A percentile compares a stretch with the other conserved stretches of the same genome.
phyloP scores from a whole-genome alignment of 2,797 vertebrate species.

The Arctocebus calabarensis region DNA sequence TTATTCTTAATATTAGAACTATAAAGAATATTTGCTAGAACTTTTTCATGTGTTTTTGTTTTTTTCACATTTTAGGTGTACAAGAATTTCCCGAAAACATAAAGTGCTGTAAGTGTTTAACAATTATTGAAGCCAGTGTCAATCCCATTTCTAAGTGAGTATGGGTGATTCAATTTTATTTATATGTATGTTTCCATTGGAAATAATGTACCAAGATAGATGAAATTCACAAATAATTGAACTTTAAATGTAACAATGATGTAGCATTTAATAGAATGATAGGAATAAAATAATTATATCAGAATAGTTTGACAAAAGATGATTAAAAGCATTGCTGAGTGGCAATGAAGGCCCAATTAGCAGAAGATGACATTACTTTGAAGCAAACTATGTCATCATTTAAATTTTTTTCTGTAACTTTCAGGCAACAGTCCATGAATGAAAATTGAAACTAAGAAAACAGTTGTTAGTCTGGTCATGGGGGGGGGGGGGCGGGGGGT shows the following conservation, averaged over 20 bases:
- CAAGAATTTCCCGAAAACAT: conserved; percentile 99
- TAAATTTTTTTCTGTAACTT: background rate
- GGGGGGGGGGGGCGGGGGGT: no score
- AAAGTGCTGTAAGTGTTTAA: conserved; percentile 99
- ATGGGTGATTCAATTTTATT: conserved; percentile 69
- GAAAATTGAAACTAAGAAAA: conserved; percentile 33
- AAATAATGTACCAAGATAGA: conserved; percentile 30
- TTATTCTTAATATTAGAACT: conserved; percentile 37
- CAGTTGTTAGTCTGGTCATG: background rate
- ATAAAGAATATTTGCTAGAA: background rate
- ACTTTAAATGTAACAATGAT: background rate
- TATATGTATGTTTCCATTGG: conserved; percentile 39
- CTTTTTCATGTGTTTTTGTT: background rate
- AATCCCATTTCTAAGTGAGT: conserved; percentile 99
- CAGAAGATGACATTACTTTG: background rate
- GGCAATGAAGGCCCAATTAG: background rate
- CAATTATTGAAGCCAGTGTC: conserved; percentile 99
- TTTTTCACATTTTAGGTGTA: conserved; percentile 91
- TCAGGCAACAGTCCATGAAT: background rate
- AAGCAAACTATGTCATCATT: background rate
- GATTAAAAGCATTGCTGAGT: conserved; percentile 12
- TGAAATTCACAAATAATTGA: background rate
- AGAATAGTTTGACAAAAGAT: conserved; percentile 48
- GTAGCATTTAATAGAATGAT: conserved; percentile 9
- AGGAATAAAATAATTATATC: conserved; percentile 29